A percentile compares a stretch with the other conserved stretches of the same genome.
Evolutionary conservation across 2,113 vertebrate species (phyloP).

Genomic region (Podocnemis expansa): DNA sequence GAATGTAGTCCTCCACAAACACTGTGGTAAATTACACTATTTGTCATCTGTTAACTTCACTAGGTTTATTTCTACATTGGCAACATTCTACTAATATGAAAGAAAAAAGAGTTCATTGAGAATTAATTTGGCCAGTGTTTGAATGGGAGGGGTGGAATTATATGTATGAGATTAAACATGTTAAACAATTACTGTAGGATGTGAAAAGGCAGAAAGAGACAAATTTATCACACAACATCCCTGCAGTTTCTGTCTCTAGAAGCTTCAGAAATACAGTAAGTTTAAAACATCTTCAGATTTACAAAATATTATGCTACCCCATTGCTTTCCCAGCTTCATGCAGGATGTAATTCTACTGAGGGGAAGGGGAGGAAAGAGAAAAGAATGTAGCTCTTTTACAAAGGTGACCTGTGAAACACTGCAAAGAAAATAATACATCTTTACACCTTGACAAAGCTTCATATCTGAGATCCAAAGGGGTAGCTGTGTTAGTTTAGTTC

Average conservation of each 20-base stretch:
- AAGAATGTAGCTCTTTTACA: constrained; percentile 42
- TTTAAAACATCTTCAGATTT: constrained; percentile 71
- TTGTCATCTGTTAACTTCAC: constrained; percentile 52
- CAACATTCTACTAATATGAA: background rate
- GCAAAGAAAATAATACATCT: background rate
- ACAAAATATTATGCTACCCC: constrained; percentile 71
- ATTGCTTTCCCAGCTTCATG: constrained; percentile 72
- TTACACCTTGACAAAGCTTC: constrained; percentile 1
- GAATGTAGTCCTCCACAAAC: background rate
- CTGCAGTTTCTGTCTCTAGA: constrained; percentile 37
- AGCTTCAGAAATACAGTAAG: constrained; percentile 68
- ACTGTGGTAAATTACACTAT: background rate
- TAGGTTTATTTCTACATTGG: constrained; percentile 3
- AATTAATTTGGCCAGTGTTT: background rate
- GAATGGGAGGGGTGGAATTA: background rate
- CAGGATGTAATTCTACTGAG: constrained; percentile 36
- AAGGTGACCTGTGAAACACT: constrained; percentile 36
- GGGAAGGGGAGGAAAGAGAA: background rate
- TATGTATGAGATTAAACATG: constrained; percentile 48
- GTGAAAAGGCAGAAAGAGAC: constrained; percentile 62
- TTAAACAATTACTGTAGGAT: constrained; percentile 69
- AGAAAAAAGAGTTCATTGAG: background rate
- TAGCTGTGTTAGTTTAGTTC: no score
- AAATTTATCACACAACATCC: background rate
- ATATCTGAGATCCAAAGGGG: background rate